A percentile compares a stretch with the other conserved stretches of the same genome.
Evolutionary conservation across 2,888 invertebrate species (phyloP).

Genomic region (Psylliodes chrysocephalus): DNA sequence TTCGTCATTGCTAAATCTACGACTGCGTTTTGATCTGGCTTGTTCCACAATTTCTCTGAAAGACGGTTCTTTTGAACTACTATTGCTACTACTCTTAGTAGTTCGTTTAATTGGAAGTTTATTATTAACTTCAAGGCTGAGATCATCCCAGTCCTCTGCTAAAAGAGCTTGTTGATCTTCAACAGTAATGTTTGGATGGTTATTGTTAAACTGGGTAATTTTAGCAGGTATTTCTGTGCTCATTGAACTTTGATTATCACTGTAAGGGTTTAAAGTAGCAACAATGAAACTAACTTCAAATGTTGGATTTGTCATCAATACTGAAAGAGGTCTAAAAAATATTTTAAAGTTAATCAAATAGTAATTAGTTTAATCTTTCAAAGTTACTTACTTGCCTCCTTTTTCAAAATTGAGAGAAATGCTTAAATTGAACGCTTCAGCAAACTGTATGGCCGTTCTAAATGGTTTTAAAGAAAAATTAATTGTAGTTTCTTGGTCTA

Average conservation of each 20-base stretch:
- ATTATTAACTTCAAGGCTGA: conserved; percentile 42
- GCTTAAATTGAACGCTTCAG: conserved; percentile 77
- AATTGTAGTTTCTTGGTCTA: conserved; percentile 74
- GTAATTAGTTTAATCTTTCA: no score
- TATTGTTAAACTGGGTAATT: conserved; percentile 54
- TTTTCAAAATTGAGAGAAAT: conserved; percentile 79
- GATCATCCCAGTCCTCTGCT: conserved; percentile 54
- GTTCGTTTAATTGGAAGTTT: conserved; percentile 5
- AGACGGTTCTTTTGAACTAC: conserved; percentile 26
- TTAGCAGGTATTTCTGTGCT: conserved; percentile 56
- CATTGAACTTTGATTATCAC: conserved; percentile 60
- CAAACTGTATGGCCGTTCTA: conserved; percentile 80
- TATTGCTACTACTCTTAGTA: conserved; percentile 22
- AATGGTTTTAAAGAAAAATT: conserved; percentile 90
- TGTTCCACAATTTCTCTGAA: conserved; percentile 33
- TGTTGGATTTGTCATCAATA: conserved; percentile 76
- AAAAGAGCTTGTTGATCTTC: conserved; percentile 52
- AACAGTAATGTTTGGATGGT: conserved; percentile 42
- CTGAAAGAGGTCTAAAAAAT: conserved; percentile 75
- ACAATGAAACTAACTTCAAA: conserved; percentile 85
- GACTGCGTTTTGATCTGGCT: conserved; percentile 21
- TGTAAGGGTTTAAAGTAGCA: conserved; percentile 76
- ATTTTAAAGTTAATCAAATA: background rate
- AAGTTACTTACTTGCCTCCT: conserved; percentile 73
- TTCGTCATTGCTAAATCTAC: conserved; percentile 10